Percentiles rank a stretch among this genome's conserved stretches.
Evolutionary conservation across 2,888 invertebrate species (phyloP).

Genomic region (Andrena chrysosceles): DNA sequence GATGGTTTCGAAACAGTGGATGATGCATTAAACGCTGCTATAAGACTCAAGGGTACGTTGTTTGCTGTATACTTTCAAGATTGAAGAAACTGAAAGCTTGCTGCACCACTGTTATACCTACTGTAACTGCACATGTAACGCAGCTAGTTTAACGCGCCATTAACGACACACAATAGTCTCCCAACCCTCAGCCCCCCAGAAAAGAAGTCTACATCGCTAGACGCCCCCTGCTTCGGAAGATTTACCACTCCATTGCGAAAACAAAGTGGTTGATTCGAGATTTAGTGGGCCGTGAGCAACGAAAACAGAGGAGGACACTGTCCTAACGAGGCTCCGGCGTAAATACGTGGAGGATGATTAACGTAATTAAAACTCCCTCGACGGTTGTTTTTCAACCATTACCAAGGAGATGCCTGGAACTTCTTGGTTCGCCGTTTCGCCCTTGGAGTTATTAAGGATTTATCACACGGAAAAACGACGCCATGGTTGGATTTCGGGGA

Average conservation of each 20-base stretch:
- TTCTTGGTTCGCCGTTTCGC: neutral
- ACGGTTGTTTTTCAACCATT: conserved; percentile 35
- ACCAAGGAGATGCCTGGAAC: conserved; percentile 30
- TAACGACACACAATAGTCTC: conserved; percentile 9
- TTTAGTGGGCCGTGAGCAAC: conserved; percentile 61
- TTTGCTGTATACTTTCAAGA: no score
- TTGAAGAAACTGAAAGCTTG: no score
- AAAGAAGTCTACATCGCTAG: conserved; percentile 20
- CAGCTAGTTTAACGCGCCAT: conserved; percentile 35
- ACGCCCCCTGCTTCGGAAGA: conserved; percentile 11
- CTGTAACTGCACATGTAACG: neutral
- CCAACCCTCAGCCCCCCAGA: neutral
- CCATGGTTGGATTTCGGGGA: neutral
- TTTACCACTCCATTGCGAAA: conserved; percentile 60
- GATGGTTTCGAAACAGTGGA: no score
- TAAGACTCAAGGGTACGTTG: no score
- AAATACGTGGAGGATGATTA: conserved; percentile 65
- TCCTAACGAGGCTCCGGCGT: conserved; percentile 57
- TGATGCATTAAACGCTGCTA: no score
- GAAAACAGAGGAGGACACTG: conserved; percentile 66
- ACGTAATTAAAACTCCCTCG: conserved; percentile 68
- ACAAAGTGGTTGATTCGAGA: conserved; percentile 71
- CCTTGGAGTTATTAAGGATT: conserved; percentile 15
- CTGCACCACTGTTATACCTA: no score
- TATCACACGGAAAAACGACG: conserved; percentile 34